Evolutionary conservation across 1,140 invertebrate species (phyloP), one percentile per base, ranked within the genome.

Genomic region (Piezodorus guildinii): DNA sequence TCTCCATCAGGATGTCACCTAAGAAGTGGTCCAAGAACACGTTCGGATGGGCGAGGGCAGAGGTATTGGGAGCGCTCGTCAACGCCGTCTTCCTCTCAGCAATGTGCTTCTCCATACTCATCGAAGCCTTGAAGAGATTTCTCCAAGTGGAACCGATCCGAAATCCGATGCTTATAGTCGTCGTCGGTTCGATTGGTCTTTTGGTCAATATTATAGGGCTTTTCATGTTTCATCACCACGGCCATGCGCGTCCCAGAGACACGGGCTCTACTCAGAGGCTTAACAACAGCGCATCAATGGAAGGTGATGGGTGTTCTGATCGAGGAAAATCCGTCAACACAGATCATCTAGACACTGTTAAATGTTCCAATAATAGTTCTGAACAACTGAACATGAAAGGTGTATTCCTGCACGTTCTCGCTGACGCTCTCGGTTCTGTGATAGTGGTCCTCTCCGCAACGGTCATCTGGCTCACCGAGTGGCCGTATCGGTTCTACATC

Each of bases 1-100:
- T 94, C 66, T 92, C 90, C 62, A 88, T 94, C 45, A 91, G 91
- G 90, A 94, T 94, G 89, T 92, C 91, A 62, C 90, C 91, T 69
- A 92, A 91, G 74, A 92, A 92, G 79, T 94, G 91, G 88, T 90
- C 90, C 4, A 94, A 94, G 76, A 94, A 94, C 73, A 94, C 92
- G 3, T 96, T 94, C 72, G 92, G 92, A 9, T 96, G 91, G 91
- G 91, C 91, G 1, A 80, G 92, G 69, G 90, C 91, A 1, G 91
- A 95, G 76, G 90, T 96, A 0, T 74, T 96, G 16, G 92, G 91
- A n/a, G 90, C 91, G 1, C 75, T 95, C 52, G 88, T 94, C 1
- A 94, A 94, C 75, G 90, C 91, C 2, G 90, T 94, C 25, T 96
- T 96, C 74, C 80, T 95, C 46, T 88, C 91, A 16, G 91, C 92